Conservation (phyloP, 2,113 vertebrate species). For the Microtus oregoni region DNA sequence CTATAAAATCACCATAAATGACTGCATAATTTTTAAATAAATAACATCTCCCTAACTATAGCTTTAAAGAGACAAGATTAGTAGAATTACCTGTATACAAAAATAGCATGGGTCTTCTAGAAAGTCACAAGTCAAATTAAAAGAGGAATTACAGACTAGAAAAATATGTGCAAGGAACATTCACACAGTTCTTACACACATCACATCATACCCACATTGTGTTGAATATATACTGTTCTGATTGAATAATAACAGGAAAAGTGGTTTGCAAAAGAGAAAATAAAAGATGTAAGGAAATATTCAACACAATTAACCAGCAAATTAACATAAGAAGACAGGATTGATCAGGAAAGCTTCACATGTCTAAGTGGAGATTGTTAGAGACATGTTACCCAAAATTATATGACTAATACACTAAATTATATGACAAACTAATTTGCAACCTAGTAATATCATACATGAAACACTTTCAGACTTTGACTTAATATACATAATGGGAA, state of each 20-base stretch:
- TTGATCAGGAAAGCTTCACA: background rate
- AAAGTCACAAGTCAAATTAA: background rate
- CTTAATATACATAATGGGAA: background rate
- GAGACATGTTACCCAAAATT: background rate
- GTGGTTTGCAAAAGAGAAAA: background rate
- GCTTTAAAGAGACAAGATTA: background rate
- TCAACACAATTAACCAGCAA: background rate
- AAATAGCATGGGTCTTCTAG: background rate
- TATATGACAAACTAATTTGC: background rate
- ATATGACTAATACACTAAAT: background rate
- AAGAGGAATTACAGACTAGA: conserved; percentile 1
- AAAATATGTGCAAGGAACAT: background rate
- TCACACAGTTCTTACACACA: background rate
- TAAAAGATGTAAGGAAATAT: background rate
- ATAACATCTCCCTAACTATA: background rate
- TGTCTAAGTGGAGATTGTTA: background rate
- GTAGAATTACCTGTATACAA: background rate
- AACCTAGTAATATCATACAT: background rate
- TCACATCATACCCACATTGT: background rate
- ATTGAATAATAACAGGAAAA: conserved; percentile 28
- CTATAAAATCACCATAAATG: background rate
- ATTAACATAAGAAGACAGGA: background rate
- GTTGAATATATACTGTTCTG: background rate
- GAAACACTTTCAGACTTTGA: background rate
- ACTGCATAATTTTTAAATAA: background rate